phyloP scores from a whole-genome alignment of 2,888 invertebrate genomes.

The Metellina segmentata region DNA sequence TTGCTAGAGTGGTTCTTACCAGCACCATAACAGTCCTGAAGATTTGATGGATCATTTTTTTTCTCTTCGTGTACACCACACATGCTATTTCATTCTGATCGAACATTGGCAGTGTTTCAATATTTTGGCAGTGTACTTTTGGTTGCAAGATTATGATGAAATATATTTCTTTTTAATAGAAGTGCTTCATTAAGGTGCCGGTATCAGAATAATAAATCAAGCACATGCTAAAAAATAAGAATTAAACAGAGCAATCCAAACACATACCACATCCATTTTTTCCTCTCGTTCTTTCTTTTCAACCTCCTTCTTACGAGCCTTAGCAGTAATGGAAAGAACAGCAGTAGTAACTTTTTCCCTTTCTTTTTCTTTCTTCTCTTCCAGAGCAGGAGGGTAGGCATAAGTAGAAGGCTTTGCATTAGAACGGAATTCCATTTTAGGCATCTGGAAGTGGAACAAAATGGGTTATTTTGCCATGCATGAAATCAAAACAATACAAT shows the following conservation, averaged over 20 bases:
- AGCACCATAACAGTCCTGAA: too few species aligned
- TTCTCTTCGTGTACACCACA: too few species aligned
- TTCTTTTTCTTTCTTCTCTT: slow-evolving; percentile 99
- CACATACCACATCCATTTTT: slow-evolving; percentile 91
- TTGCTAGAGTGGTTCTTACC: too few species aligned
- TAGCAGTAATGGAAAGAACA: slow-evolving; percentile 96
- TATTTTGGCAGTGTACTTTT: too few species aligned
- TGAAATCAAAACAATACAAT: not conserved
- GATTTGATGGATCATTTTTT: too few species aligned
- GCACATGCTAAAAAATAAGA: too few species aligned
- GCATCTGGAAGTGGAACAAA: slow-evolving; percentile 81
- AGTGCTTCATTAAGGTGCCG: too few species aligned
- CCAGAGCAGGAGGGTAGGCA: slow-evolving; percentile 97
- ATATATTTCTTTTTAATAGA: too few species aligned
- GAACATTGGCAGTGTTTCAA: too few species aligned
- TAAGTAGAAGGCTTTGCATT: slow-evolving; percentile 96
- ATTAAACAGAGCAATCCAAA: not conserved
- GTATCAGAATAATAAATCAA: too few species aligned
- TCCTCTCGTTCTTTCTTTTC: slow-evolving; percentile 83
- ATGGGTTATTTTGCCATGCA: not conserved
- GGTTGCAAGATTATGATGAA: too few species aligned
- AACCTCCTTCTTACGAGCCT: slow-evolving; percentile 89
- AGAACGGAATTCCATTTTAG: slow-evolving; percentile 93
- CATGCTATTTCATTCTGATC: too few species aligned
- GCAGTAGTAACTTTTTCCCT: slow-evolving; percentile 99